Base-by-base conservation (phyloP, 2,113 vertebrate species). In the Loxodonta africana region DNA sequence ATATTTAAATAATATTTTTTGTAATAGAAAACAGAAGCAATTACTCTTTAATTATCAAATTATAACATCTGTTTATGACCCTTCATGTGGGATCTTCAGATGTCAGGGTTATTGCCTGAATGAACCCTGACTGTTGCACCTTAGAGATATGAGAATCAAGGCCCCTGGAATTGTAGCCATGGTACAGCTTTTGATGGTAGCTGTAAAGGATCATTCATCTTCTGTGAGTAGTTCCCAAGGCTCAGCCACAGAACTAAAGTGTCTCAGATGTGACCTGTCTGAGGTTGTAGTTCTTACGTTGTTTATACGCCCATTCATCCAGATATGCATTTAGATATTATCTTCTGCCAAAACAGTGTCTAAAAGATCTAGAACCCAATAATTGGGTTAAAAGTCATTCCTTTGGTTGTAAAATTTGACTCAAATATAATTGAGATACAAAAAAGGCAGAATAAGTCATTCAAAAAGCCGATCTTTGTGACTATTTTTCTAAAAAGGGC, bases 401-500 rank as follows among this genome's bases (percentile, higher is more conserved):
- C 92, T 73, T 89, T 51, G 26, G 25, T 73, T 91, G 63, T 73
- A 60, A 53, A 46, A 25, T 48, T 37, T 73, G 30, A 53, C 53
- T 53, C 48, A 71, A 76, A 90, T 63, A 67, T 11, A 93, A 60
- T 2, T 73, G 48, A 91, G 41, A 41, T 81, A 76, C 77, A 90
- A 90, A 95, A 41, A 81, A 84, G 57, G 60, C n/a, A 73, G 63
- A 91, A 91, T 82, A 8, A 91, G 37, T 76, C 85, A 65, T 63
- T 92, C 62, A 83, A 44, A 95, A 87, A 91, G 4, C 21, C 92
- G 28, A 12, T 90, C 6, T 94, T 73, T 84, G 21, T 90, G 74
- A 83, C 28, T 86, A 12, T 92, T 95, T 91, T 95, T 71, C 88
- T 91, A 77, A 69, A 88, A 95, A 73, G 14, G 26, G 15, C 37